Percentiles rank a stretch among this genome's conserved stretches.
phyloP scores from a whole-genome alignment of 2,797 vertebrate genomes.

The Acrossocheilus wenchowensis region DNA sequence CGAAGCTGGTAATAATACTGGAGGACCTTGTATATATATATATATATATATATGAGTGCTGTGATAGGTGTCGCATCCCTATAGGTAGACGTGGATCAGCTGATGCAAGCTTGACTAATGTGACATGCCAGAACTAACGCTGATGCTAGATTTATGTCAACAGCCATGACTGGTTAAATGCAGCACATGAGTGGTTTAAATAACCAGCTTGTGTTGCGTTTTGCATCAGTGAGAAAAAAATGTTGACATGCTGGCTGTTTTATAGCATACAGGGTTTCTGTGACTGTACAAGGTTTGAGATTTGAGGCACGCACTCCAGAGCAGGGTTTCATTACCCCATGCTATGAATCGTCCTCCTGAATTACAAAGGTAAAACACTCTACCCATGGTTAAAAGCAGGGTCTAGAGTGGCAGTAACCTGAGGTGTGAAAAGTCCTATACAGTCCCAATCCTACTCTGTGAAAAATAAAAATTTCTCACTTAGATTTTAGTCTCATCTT shows the following conservation, averaged over 20 bases:
- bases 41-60: too few species aligned
- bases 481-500: background rate
- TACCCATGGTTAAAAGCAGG: background rate
- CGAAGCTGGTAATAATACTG: too few species aligned
- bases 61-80: too few species aligned
- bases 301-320: background rate
- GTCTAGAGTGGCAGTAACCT: background rate
- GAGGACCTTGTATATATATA: too few species aligned
- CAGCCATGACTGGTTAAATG: background rate
- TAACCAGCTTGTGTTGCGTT: background rate
- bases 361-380: background rate
- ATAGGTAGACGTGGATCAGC: too few species aligned
- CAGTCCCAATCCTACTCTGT: background rate
- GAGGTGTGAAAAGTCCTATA: background rate
- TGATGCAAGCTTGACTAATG: too few species aligned
- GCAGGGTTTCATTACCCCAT: background rate
- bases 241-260: background rate
- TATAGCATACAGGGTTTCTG: background rate
- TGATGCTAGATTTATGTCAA: background rate
- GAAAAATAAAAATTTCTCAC: background rate
- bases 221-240: background rate
- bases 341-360: background rate
- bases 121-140: too few species aligned
- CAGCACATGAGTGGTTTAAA: background rate
- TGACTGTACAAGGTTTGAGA: background rate